phyloP scores from a whole-genome alignment of 2,888 invertebrate species.

The Scrobipalpa atriplicella region DNA sequence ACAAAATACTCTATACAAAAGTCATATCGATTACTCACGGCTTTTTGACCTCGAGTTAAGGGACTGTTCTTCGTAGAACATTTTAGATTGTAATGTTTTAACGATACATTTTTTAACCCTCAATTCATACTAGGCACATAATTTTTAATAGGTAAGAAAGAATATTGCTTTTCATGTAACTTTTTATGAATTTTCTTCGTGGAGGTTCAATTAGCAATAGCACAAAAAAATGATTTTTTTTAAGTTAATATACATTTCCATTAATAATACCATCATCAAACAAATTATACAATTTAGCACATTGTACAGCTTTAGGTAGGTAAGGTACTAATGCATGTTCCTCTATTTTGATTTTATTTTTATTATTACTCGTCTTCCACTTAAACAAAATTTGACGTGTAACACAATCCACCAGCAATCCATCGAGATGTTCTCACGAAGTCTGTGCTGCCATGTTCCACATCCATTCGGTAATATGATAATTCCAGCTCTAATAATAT shows the following conservation, averaged over 20 bases:
- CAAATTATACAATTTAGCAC: too few species aligned
- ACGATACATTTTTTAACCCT: too few species aligned
- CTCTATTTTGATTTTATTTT: not conserved
- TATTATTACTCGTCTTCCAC: constrained; percentile 38
- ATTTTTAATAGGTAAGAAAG: too few species aligned
- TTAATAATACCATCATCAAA: too few species aligned
- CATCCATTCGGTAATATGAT: constrained; percentile 32
- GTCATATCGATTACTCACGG: constrained; percentile 58
- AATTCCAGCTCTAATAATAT: constrained; percentile 18
- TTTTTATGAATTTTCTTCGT: too few species aligned
- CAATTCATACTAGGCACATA: too few species aligned
- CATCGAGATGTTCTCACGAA: constrained; percentile 51
- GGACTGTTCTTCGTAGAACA: constrained; percentile 25
- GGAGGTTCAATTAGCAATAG: too few species aligned
- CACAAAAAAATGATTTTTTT: too few species aligned
- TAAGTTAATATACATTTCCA: too few species aligned
- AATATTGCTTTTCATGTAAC: too few species aligned
- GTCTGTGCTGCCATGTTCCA: constrained; percentile 37
- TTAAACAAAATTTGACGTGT: constrained; percentile 55
- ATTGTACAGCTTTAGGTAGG: too few species aligned
- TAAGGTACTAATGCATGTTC: too few species aligned
- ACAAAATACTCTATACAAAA: constrained; percentile 54
- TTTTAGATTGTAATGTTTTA: not conserved
- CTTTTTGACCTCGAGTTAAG: constrained; percentile 48
- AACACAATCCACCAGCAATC: constrained; percentile 51